A percentile compares a stretch with the other conserved stretches of the same genome.
These are phyloP conservation scores for Melolontha melolontha DNA, from an alignment of 2,888 invertebrate species.

Conservation along the genomic window DNA sequence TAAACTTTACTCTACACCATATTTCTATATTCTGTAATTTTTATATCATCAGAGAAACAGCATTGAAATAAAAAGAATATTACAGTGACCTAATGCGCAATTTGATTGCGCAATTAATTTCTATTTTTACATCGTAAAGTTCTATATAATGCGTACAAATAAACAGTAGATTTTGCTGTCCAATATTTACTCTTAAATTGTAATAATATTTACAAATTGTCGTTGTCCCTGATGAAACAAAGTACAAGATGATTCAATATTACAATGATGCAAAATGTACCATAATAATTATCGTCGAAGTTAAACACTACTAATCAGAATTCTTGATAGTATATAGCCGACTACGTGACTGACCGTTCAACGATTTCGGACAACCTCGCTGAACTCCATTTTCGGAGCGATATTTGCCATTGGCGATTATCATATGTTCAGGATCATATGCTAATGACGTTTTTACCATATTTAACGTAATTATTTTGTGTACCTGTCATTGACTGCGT, in stretches of 20 bases:
- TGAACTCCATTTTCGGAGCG: slow-evolving; percentile 16
- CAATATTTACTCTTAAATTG: neutral
- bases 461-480: neutral
- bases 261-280: slow-evolving; percentile 27
- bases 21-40: too few species aligned
- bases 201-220: slow-evolving; percentile 19
- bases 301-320: slow-evolving; percentile 5
- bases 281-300: slow-evolving; percentile 19
- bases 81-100: too few species aligned
- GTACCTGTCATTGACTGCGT: slow-evolving; percentile 33
- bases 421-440: slow-evolving; percentile 37
- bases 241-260: slow-evolving; percentile 25
- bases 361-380: slow-evolving; percentile 10
- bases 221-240: slow-evolving; percentile 22
- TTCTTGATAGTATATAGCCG: slow-evolving; percentile 7
- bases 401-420: slow-evolving; percentile 38
- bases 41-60: too few species aligned
- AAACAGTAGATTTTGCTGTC: too few species aligned
- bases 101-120: too few species aligned
- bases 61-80: too few species aligned
- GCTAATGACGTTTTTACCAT: slow-evolving; percentile 20
- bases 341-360: slow-evolving; percentile 24
- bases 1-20: too few species aligned
- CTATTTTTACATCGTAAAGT: too few species aligned
- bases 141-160: too few species aligned